These are phyloP conservation scores for Pollachius pollachius DNA, from an alignment of 2,113 vertebrate species.

Conservation along the genomic window DNA sequence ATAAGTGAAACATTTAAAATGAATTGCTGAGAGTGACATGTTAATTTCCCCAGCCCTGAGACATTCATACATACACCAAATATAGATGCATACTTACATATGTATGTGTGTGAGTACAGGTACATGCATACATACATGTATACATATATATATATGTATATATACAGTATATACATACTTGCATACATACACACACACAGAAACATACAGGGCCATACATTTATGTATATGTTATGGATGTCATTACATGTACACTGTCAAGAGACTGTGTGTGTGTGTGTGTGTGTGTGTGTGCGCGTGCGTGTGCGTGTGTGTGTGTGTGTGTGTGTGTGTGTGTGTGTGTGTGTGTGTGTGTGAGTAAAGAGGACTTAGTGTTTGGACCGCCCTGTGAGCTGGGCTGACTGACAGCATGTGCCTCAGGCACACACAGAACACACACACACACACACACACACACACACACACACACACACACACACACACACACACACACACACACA, in stretches of 20 bases:
- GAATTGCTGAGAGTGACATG: too few relatives aligned
- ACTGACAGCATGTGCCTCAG: constrained; percentile 68
- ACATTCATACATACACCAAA: too few relatives aligned
- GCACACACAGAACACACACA: constrained; percentile 34
- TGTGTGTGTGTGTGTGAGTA: constrained; percentile 36
- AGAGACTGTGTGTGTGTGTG: constrained; percentile 6
- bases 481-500: constrained; percentile 37
- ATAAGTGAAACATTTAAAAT: too few relatives aligned
- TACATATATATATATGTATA: neutral
- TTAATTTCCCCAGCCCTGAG: too few relatives aligned
- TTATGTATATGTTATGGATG: constrained; percentile 28
- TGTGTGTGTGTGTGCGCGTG: constrained; percentile 8
- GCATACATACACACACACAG: neutral
- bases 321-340: neutral
- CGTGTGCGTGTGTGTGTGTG: constrained; percentile 10
- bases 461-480: constrained; percentile 27
- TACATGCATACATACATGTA: neutral
- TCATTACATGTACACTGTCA: constrained; percentile 64
- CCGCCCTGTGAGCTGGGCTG: constrained; percentile 72
- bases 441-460: constrained; percentile 22
- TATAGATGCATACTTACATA: neutral
- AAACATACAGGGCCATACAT: neutral
- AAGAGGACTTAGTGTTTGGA: constrained; percentile 71
- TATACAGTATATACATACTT: neutral
- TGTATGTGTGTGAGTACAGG: neutral